Evolutionary conservation across 2,797 vertebrate genomes (phyloP), one percentile per base, ranked within the genome.

Genomic region (Rhinogobio ventralis): DNA sequence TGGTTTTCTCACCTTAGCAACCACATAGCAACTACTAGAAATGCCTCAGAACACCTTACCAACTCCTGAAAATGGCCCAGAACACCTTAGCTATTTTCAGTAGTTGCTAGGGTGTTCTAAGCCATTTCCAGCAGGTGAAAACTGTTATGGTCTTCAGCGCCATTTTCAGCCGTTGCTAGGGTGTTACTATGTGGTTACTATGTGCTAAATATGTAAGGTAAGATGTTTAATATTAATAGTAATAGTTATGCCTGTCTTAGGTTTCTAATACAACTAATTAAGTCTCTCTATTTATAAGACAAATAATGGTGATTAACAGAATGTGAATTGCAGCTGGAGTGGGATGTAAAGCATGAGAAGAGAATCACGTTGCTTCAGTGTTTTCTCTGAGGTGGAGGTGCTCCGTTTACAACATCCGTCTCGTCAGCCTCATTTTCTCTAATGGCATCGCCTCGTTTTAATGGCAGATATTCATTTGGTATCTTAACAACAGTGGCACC

Each of bases 391-490:
- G 51, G 42, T 49, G 45, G 79, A 73, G 36, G 77, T 82, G 74
- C 69, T 25, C 28, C 15, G 78, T 81, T 87, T 87, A 75, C 68
- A 72, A 72, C 68, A 75, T 83, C 69, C n/a, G 71, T 64, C 36
- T 86, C 84, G 68, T 83, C 85, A 71, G 71, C 73, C 82, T 77
- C 33, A 55, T 86, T 77, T 83, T 76, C 64, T 85, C 80, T 86
- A 89, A 86, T 68, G 81, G 76, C 45, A 42, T 80, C 67, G 69
- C 62, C 64, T 68, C 77, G 1, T 30, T 79, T 85, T 81, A 68
- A 75, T 71, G 62, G 62, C 46, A 30, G 82, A 77, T 84, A 84
- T 84, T 84, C 62, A 84, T 84, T 84, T 68, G 64, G 73, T 33
- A 5, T 84, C 82, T 67, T 74, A 80, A 67, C 42, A 71, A 72